These are phyloP conservation scores for Microcaecilia unicolor DNA, from an alignment of 2,797 vertebrate genomes.

Conservation along the genomic window DNA sequence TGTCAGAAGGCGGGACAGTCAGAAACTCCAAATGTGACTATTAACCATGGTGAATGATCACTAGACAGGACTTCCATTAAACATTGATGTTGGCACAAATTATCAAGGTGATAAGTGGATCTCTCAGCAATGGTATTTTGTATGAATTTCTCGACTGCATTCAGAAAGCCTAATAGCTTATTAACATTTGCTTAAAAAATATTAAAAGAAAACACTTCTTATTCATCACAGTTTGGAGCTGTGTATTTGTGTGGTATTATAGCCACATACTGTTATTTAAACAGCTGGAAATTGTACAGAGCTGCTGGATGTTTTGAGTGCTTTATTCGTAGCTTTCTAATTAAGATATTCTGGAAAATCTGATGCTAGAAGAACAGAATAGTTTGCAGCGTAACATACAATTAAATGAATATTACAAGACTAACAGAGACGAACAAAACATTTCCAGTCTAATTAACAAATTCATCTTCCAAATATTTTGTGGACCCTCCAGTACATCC, in stretches of 20 bases:
- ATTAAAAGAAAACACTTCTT: conserved; percentile 19
- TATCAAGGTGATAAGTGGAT: conserved; percentile 17
- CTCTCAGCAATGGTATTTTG: conserved; percentile 13
- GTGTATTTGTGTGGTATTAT: conserved; percentile 7
- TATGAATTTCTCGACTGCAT: background rate
- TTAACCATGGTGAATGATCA: conserved; percentile 15
- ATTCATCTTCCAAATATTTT: too few relatives aligned
- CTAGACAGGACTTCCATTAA: conserved; percentile 13
- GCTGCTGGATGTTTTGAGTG: background rate
- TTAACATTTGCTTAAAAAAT: conserved; percentile 16
- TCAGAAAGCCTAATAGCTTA: conserved; percentile 6
- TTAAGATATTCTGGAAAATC: background rate
- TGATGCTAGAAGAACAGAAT: too few relatives aligned
- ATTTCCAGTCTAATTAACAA: too few relatives aligned
- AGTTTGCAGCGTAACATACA: background rate
- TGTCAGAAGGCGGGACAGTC: conserved; percentile 23
- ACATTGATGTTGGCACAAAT: conserved; percentile 32
- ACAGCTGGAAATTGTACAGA: conserved; percentile 2
- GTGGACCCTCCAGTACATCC: too few relatives aligned
- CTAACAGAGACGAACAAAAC: too few relatives aligned
- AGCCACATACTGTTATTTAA: background rate
- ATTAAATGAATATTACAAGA: too few relatives aligned
- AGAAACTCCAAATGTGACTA: conserved; percentile 7
- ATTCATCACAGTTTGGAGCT: conserved; percentile 6
- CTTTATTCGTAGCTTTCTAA: background rate